A percentile compares a stretch with the other conserved stretches of the same genome.
phyloP scores from a whole-genome alignment of 2,888 invertebrate species.

The Macrosoma leucophasiata region DNA sequence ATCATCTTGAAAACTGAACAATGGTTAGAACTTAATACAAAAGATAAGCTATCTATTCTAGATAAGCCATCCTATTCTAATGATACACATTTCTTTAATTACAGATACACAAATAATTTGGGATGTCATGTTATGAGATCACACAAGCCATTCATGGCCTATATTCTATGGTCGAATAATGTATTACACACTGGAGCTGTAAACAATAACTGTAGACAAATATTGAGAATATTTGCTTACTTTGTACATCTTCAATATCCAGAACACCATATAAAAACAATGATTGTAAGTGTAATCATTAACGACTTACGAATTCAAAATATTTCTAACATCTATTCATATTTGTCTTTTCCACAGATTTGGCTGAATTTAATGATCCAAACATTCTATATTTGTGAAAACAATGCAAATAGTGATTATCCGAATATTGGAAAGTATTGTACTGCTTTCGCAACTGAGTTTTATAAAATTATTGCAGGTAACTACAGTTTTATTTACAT shows the following conservation, averaged over 20 bases:
- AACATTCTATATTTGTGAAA: conserved; percentile 54
- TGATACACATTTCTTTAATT: conserved; percentile 13
- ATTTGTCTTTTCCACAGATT: conserved; percentile 37
- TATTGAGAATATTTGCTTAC: conserved; percentile 49
- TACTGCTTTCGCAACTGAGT: conserved; percentile 45
- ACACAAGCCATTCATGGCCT: conserved; percentile 55
- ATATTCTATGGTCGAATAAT: conserved; percentile 52
- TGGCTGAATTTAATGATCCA: conserved; percentile 58
- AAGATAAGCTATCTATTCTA: too few species aligned
- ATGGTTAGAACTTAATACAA: too few species aligned
- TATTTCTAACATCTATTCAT: conserved; percentile 1
- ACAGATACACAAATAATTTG: conserved; percentile 48
- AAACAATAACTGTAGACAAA: conserved; percentile 47
- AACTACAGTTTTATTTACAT: conserved; percentile 18
- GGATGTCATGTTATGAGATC: conserved; percentile 49
- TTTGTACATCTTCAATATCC: conserved; percentile 57
- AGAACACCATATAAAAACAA: conserved; percentile 44
- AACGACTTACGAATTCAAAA: conserved; percentile 6
- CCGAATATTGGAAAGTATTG: conserved; percentile 51
- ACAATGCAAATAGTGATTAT: conserved; percentile 48
- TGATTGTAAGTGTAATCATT: conserved; percentile 44
- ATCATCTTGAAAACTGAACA: too few species aligned
- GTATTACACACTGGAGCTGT: conserved; percentile 48
- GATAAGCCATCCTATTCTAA: too few species aligned
- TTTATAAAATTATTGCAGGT: conserved; percentile 55